phyloP scores from a whole-genome alignment of 2,888 invertebrate genomes.

The Parnassius orleans region DNA sequence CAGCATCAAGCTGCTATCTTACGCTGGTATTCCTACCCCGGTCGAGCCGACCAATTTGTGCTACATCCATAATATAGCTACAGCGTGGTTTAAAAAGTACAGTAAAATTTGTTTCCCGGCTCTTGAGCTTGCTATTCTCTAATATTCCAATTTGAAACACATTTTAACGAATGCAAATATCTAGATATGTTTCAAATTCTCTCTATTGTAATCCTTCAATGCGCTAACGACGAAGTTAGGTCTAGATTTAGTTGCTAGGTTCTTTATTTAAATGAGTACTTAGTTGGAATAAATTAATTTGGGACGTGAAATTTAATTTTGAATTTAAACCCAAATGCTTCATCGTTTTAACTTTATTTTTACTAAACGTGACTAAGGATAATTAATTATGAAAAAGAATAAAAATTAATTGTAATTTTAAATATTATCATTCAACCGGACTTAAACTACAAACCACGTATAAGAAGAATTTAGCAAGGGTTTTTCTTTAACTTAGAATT shows the following conservation, averaged over 20 bases:
- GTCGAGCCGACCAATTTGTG: too few species aligned
- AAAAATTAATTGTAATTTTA: too few species aligned
- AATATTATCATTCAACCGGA: too few species aligned
- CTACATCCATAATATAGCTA: too few species aligned
- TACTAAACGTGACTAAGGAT: not conserved
- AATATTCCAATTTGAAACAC: not conserved
- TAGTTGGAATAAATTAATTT: slow-evolving; percentile 16
- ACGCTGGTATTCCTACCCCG: too few species aligned
- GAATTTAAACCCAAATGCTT: not conserved
- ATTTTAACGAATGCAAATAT: not conserved
- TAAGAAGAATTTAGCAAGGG: too few species aligned
- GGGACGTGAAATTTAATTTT: slow-evolving; percentile 7
- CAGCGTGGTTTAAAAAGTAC: too few species aligned
- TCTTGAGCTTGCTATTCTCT: too few species aligned
- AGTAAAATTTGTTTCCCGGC: too few species aligned
- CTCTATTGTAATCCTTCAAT: slow-evolving; percentile 1
- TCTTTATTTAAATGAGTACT: slow-evolving; percentile 18
- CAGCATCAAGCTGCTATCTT: too few species aligned
- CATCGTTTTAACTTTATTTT: not conserved
- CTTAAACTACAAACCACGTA: too few species aligned
- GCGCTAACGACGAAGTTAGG: slow-evolving; percentile 8
- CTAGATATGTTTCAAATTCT: not conserved
- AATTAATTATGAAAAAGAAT: not conserved
- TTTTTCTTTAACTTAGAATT: too few species aligned
- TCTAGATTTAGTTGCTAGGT: not conserved